These are phyloP conservation scores for Oopsacas minuta DNA, from an alignment of 37 sponge, comb jelly and placozoan genomes.

Conservation along the genomic window DNA sequence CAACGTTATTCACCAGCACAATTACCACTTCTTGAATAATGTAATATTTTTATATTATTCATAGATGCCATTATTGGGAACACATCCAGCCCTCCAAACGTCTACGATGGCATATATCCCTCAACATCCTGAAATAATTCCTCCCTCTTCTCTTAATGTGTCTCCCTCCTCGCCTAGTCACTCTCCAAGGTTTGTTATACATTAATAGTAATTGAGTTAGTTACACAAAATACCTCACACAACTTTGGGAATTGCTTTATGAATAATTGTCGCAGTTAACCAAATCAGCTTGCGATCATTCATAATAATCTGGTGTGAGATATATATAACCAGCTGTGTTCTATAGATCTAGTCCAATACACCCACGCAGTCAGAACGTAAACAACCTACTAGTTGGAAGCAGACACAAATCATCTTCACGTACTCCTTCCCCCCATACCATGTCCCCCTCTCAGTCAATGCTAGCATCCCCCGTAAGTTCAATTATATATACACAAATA, in stretches of 20 bases:
- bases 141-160: neutral
- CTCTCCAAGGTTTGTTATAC: neutral
- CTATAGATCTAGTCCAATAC: neutral
- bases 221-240: too few species aligned
- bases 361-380: neutral
- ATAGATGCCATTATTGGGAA: neutral
- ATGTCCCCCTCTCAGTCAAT: neutral
- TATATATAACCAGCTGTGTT: neutral
- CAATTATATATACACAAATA: neutral
- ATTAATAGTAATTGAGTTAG: too few species aligned
- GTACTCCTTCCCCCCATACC: neutral
- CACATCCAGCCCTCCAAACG: neutral
- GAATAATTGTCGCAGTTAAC: too few species aligned
- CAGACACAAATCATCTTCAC: neutral
- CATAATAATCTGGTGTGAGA: too few species aligned
- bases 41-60: too few species aligned
- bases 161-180: neutral
- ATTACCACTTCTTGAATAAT: neutral
- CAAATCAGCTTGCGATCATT: too few species aligned
- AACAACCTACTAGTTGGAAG: neutral
- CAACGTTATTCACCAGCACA: neutral
- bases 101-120: neutral
- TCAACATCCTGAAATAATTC: neutral
- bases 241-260: too few species aligned
- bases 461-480: neutral